Conservation (phyloP, 2,113 vertebrate genomes). For the Cairina moschata region DNA sequence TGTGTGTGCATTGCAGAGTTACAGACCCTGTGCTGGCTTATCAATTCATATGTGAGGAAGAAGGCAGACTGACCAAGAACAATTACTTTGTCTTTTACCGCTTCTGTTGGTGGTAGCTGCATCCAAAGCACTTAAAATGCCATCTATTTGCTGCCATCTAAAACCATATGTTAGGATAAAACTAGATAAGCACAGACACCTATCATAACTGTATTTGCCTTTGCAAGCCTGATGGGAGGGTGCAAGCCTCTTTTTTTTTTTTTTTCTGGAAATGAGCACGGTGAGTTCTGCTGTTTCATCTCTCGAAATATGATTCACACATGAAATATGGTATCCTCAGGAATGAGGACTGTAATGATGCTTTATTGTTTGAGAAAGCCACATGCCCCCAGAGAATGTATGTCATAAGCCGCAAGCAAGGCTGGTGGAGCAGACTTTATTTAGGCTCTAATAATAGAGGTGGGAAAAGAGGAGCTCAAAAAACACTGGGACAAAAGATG, state of each 20-base stretch:
- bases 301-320: neutral
- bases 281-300: neutral
- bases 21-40: neutral
- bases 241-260: neutral
- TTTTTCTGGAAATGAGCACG: neutral
- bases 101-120: neutral
- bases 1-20: neutral
- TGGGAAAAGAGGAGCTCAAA: neutral
- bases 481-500: constrained; percentile 1
- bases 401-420: neutral
- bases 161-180: neutral
- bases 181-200: neutral
- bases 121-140: neutral
- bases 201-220: neutral
- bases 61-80: constrained; percentile 25
- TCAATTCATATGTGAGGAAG: neutral
- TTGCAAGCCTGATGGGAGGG: neutral
- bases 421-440: neutral
- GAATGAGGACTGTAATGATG: neutral
- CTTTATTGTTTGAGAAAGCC: constrained; percentile 61
- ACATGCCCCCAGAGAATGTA: constrained; percentile 6
- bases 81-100: constrained; percentile 7
- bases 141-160: neutral
- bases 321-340: neutral
- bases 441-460: neutral